Evolutionary conservation across 2,797 vertebrate genomes (phyloP).

Genomic region (Tragelaphus oryx): DNA sequence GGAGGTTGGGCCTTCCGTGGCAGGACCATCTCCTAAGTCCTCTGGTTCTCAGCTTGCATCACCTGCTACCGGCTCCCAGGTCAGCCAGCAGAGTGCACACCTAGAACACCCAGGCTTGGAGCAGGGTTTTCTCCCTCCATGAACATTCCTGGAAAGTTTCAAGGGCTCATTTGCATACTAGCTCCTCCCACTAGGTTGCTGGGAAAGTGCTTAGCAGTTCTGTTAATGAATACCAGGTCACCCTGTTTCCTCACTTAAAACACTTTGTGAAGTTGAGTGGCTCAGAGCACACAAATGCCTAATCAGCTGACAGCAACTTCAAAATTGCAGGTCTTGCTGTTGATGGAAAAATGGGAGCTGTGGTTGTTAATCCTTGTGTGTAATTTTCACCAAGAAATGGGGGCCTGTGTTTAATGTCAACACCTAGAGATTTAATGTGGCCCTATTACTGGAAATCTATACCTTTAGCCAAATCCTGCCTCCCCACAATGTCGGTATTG

Average conservation of each 20-base stretch:
- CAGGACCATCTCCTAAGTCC: background rate
- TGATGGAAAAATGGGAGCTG: background rate
- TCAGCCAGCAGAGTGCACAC: background rate
- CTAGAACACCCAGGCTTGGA: background rate
- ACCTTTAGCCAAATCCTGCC: background rate
- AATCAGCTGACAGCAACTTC: background rate
- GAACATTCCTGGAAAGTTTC: background rate
- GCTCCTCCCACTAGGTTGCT: background rate
- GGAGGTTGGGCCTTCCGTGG: background rate
- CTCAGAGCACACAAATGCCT: background rate
- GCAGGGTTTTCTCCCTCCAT: background rate
- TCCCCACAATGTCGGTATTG: background rate
- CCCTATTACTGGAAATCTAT: background rate
- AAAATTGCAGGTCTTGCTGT: background rate
- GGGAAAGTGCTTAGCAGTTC: background rate
- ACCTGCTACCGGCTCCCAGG: background rate
- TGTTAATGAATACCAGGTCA: background rate
- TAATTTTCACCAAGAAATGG: slow-evolving; percentile 18
- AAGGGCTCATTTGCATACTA: background rate
- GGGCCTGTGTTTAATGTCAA: slow-evolving; percentile 38
- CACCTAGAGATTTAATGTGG: slow-evolving; percentile 16
- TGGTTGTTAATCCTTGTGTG: background rate
- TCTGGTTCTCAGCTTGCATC: no score
- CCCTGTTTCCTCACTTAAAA: background rate
- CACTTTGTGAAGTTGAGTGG: background rate